phyloP scores from a whole-genome alignment of 2,888 invertebrate genomes.

The Gymnocheta viridis region DNA sequence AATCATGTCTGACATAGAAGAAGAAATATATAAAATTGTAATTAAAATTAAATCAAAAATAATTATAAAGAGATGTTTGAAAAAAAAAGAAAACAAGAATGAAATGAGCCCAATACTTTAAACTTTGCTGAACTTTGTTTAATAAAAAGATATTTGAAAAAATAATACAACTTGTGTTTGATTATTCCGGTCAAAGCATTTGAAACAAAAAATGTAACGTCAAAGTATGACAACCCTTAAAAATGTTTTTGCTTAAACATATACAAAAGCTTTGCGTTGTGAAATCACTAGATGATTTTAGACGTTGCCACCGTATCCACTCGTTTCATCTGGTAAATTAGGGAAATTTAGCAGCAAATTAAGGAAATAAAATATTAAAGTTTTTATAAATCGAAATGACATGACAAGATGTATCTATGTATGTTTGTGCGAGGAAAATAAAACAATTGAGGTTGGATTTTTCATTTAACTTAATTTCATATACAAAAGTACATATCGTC shows the following conservation, averaged over 20 bases:
- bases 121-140: conserved; percentile 21
- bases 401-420: too few species aligned
- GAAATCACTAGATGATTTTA: conserved; percentile 4
- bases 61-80: conserved; percentile 12
- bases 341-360: too few species aligned
- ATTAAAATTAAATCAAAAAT: conserved; percentile 24
- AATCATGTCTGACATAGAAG: conserved; percentile 34
- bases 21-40: conserved; percentile 30
- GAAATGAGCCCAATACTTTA: conserved; percentile 20
- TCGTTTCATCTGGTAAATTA: too few species aligned
- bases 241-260: background rate
- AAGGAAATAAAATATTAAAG: too few species aligned
- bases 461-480: too few species aligned
- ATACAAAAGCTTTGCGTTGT: conserved; percentile 45
- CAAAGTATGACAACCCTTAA: conserved; percentile 10
- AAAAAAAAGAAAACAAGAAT: conserved; percentile 35
- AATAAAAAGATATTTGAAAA: conserved; percentile 42
- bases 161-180: conserved; percentile 7
- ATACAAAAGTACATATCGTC: too few species aligned
- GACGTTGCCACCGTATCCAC: too few species aligned
- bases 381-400: too few species aligned
- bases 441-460: too few species aligned
- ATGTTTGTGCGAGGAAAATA: too few species aligned
- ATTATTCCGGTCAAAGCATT: background rate
- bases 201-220: background rate